Evolutionary conservation across 2,888 invertebrate genomes (phyloP).

Genomic region (Drosophila dives): DNA sequence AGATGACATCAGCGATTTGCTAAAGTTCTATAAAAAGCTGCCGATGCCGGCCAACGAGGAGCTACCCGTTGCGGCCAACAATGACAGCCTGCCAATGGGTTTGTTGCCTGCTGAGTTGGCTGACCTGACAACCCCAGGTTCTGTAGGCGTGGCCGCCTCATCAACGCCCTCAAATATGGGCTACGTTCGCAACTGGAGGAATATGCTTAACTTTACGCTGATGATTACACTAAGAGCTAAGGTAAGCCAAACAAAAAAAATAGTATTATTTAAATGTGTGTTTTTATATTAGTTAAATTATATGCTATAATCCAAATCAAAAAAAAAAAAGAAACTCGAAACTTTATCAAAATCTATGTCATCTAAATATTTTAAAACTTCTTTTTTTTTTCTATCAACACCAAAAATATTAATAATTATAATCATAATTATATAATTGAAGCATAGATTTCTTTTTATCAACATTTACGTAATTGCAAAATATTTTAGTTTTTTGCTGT

Average conservation of each 20-base stretch:
- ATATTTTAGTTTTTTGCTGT: neutral
- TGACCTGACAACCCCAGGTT: conserved; percentile 50
- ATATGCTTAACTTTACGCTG: conserved; percentile 83
- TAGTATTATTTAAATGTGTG: neutral
- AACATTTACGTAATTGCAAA: neutral
- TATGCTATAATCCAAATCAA: neutral
- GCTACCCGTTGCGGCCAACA: conserved; percentile 19
- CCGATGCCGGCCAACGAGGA: conserved; percentile 74
- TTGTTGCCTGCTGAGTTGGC: conserved; percentile 28
- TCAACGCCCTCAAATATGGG: conserved; percentile 82
- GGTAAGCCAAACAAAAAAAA: conserved; percentile 63
- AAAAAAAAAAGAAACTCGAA: neutral
- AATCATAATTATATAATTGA: neutral
- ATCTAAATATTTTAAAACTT: neutral
- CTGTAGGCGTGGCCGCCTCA: conserved; percentile 60
- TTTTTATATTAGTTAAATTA: neutral
- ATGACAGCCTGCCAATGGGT: conserved; percentile 22
- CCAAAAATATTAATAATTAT: neutral
- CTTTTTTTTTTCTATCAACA: neutral
- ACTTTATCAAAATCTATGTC: neutral
- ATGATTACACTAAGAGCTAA: conserved; percentile 84
- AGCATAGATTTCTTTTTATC: neutral
- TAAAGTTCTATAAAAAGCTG: conserved; percentile 84
- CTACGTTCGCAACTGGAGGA: conserved; percentile 82
- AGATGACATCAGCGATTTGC: conserved; percentile 84